Evolutionary conservation across 2,797 vertebrate species (phyloP), one percentile per base, ranked within the genome.

Genomic region (Falco novaeseelandiae): DNA sequence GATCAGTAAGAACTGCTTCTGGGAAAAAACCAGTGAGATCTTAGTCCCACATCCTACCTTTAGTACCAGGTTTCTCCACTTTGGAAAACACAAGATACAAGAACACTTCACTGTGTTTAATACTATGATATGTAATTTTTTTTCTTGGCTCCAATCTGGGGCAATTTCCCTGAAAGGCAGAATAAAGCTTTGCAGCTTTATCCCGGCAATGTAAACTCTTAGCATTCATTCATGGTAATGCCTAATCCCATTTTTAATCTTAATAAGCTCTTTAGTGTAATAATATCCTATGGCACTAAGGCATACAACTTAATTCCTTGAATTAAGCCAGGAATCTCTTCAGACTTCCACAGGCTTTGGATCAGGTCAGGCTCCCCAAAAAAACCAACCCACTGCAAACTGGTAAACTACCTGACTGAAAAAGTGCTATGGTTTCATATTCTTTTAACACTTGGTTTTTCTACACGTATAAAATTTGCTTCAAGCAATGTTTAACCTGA

Each of bases 241-340:
- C 51, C 49, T 93, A 96, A 95, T 97, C 94, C 93, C 62, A 84
- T 91, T 95, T 93, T 92, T 95, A 96, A 97, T 96, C 90, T 94
- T 93, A 96, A 82, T 90, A 96, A 95, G 59, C 80, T 91, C 83
- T 94, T 97, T 90, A 96, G 63, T 62, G n/a, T 55, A 91, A 46
- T 90, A 93, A 96, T 83, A 96, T 59, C 66, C 81, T 73, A n/a
- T 42, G 32, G 49, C 66, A 85, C 73, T 90, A 86, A 92, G 51
- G 46, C 80, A 59, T 70, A 73, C 21, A 93, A 66, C 48, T 94
- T 96, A 93, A 94, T 92, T 89, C 93, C 73, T 80, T 90, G 70
- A 80, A 52, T 82, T 83, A 82, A 84, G 51, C 51, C 83, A 77
- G 40, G 29, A 84, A 30, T 62, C 14, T 87, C 76, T 90, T 26